Evolutionary conservation across 2,113 vertebrate species (phyloP), one percentile per base, ranked within the genome.

Genomic region (Rana temporaria): DNA sequence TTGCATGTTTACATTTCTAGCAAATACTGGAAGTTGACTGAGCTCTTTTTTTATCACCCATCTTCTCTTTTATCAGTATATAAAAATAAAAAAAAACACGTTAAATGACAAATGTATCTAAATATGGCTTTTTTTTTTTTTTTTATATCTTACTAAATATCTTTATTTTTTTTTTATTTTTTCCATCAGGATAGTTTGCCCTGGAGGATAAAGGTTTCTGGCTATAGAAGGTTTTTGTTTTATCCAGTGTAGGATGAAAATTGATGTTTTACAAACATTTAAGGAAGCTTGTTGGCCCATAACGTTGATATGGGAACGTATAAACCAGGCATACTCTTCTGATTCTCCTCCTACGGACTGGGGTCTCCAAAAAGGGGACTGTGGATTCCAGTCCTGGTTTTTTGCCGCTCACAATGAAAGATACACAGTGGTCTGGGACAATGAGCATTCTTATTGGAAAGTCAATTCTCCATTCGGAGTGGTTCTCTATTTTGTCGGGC

Each of bases 391-490:
- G 7, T 20, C 17, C 6, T 60, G 59, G 59, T 7, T 60, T 60
- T 60, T 60, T 11, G 6, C 18, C 59, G n/a, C 59, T 6, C 18
- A 60, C 4, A 20, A 56, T 72, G 69, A 72, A 57, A 56, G 12
- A 56, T 72, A 57, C 32, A 19, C 1, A 14, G 70, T 72, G 16
- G 52, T 3, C 20, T 72, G 70, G 70, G 53, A 73, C 17, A 20
- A 3, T 34, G 0, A n/a, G 6, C 4, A 1, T 30, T 73, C 70
- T 14, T 73, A 59, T 20, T 73, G 70, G 70, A 34, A 7, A 57
- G 26, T 73, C 6, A 73, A 73, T 12, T 32, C 70, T 59, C 70
- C 70, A 14, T 73, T 73, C 26, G 70, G 19, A 6, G 17, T 6
- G 5, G 2, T 6, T 34, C 32, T 73, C 19, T 12, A 32, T 53